phyloP scores from a whole-genome alignment of 2,888 invertebrate genomes.

The Nymphalis polychloros region DNA sequence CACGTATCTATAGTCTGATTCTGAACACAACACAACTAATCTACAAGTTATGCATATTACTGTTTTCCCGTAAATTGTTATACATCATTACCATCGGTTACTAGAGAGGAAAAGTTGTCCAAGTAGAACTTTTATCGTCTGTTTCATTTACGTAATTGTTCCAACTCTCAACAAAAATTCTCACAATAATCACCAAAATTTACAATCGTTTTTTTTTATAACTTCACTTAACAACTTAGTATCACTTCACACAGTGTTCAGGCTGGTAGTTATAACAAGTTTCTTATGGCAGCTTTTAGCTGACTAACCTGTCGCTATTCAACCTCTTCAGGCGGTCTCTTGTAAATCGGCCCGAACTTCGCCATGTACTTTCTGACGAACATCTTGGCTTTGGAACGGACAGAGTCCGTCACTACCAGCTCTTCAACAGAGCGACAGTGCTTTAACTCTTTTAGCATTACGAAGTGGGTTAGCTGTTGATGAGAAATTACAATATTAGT shows the following conservation, averaged over 20 bases:
- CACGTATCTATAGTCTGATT: background rate
- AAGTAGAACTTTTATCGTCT: no score
- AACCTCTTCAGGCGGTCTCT: conserved; percentile 85
- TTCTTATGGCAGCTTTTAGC: conserved; percentile 34
- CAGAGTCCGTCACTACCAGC: conserved; percentile 93
- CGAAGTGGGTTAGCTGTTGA: conserved; percentile 94
- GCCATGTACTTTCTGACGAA: conserved; percentile 98
- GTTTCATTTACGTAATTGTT: no score
- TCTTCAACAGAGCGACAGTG: conserved; percentile 94
- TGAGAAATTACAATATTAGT: background rate
- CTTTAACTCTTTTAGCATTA: conserved; percentile 96
- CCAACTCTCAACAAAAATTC: no score
- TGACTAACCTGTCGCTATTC: conserved; percentile 57
- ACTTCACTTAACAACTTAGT: background rate
- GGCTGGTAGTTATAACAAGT: conserved; percentile 19
- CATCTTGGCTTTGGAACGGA: conserved; percentile 96
- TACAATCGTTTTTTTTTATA: no score
- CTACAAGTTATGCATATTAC: background rate
- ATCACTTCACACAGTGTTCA: conserved; percentile 1
- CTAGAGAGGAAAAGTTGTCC: background rate
- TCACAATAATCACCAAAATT: no score
- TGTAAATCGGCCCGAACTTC: conserved; percentile 92
- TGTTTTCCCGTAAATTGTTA: background rate
- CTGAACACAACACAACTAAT: background rate
- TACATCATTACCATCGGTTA: background rate